Base-by-base conservation (phyloP, 1,140 invertebrate genomes). In the Arctopsyche grandis region DNA sequence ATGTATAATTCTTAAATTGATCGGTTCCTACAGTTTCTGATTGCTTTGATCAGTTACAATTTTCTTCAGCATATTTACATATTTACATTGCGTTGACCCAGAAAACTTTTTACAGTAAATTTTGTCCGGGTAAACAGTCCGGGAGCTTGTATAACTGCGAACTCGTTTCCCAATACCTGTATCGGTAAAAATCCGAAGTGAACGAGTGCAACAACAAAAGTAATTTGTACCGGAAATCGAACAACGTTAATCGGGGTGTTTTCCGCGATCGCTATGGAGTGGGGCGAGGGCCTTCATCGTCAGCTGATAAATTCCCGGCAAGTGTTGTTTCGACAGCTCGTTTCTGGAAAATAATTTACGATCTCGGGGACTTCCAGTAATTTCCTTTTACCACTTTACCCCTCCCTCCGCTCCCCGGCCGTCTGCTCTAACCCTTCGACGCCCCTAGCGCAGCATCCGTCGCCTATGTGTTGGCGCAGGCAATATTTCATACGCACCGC, bases 221-320 rank as follows among this genome's bases (percentile, higher is more conserved):
- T 16, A 52, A 52, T 52, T 52, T 52, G 22, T 26, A 10, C 24
- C 10, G 10, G 52, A 48, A 75, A 75, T 58, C 73, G 73, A 75
- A 75, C 73, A 4, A 10, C 16, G 48, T 75, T 75, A 22, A 22
- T 29, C 52, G 19, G 52, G 1, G 24, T 75, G 48, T 58, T 75
- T 75, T 75, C 26, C 73, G 19, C 26, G 70, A 52, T n/a, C n/a
- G n/a, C n/a, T n/a, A 19, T 10, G 48, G 48, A 19, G 16, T 3
- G 16, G 12, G 12, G 48, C 10, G 66, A 60, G 63, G 38, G 74
- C 74, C 16, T 76, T 76, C 74, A 76, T 76, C 52, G 21, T 76
- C 74, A 58, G 74, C 74, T 76, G 74, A 76, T 76, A 76, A 76
- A 76, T 76, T 76, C 74, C 74, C 52, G 24, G 74, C 74, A 44